phyloP scores from a whole-genome alignment of 2,113 vertebrate species.

The Pteruthius melanotis region DNA sequence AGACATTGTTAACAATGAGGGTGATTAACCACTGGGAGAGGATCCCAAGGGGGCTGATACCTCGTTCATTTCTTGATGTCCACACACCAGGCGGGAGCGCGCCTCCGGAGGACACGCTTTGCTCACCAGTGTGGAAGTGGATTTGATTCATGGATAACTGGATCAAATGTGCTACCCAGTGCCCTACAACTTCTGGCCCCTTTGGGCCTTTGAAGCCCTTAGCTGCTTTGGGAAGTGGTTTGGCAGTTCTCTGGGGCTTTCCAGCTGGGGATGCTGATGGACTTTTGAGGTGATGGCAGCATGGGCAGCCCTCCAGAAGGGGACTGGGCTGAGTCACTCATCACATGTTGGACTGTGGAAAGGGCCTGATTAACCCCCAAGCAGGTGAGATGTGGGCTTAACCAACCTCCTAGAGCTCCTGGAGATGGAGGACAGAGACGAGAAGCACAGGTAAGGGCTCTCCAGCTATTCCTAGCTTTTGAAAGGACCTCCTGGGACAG shows the following conservation, averaged over 20 bases:
- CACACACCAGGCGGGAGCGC: not conserved
- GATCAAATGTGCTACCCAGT: not conserved
- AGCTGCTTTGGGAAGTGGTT: not conserved
- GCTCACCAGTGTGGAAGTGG: not conserved
- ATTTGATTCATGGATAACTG: not conserved
- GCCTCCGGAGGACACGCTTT: constrained; percentile 1
- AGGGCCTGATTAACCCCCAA: not conserved
- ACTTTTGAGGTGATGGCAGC: not conserved
- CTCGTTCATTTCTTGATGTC: not conserved
- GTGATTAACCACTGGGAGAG: constrained; percentile 41
- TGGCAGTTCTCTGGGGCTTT: not conserved
- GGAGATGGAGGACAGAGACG: not conserved
- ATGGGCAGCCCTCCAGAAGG: not conserved
- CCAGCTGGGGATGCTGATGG: not conserved
- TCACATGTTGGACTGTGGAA: not conserved
- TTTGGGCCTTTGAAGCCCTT: not conserved
- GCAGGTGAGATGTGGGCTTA: not conserved
- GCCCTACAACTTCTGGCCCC: not conserved
- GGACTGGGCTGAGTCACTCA: not conserved
- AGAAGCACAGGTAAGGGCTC: constrained; percentile 31
- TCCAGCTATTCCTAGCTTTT: not conserved
- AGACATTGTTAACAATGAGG: constrained; percentile 43
- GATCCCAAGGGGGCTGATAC: constrained; percentile 20
- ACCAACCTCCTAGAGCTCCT: not conserved
- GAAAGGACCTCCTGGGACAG: not conserved